Base-by-base conservation (phyloP, 2,797 vertebrate species). In the Enteromius afrohamiltoni region DNA sequence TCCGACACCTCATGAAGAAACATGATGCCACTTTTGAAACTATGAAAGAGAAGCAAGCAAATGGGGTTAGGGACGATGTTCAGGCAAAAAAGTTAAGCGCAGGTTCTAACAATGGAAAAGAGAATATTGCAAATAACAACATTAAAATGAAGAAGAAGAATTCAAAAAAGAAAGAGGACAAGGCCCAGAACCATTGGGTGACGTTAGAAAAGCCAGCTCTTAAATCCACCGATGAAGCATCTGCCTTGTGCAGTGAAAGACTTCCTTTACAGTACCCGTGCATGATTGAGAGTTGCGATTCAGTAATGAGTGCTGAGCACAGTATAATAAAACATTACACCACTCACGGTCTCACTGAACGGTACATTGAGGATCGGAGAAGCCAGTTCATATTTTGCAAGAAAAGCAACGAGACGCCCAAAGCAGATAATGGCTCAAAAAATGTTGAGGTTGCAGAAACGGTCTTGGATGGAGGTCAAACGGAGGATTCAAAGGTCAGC, bases 1-100 rank as follows among this genome's bases (percentile, higher is more conserved):
- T 99, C 76, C 95, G 98, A 42, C 98, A 99, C 89, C 96, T 99
- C 87, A 98, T 99, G 92, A 98, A 97, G 92, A 99, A 99, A 89
- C 98, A 99, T 69, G 94, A 97, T 45, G 96, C 98, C 69, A 95
- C 96, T 86, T 97, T 94, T 88, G 93, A 95, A 86, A 91, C 93
- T 1, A 93, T 91, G 91, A 83, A 86, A 74, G 73, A 84, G 70
- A 81, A 88, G 77, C 69, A 88, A 29, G 94, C 86, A 60, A 93
- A 92, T 1, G 89, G 91, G 9, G 89, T 92, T 68, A 87, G 90
- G 83, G 91, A 89, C 26, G 79, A 76, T 60, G 58, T 79, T 29
- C 71, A 79, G 16, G 47, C 85, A 13, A 89, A 87, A 70, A 42
- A 37, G 45, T 21, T 84, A 73, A 93, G 92, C 79, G 88, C 93